Base-by-base conservation (phyloP, 2,113 vertebrate species). In the Triplophysa siluroides region DNA sequence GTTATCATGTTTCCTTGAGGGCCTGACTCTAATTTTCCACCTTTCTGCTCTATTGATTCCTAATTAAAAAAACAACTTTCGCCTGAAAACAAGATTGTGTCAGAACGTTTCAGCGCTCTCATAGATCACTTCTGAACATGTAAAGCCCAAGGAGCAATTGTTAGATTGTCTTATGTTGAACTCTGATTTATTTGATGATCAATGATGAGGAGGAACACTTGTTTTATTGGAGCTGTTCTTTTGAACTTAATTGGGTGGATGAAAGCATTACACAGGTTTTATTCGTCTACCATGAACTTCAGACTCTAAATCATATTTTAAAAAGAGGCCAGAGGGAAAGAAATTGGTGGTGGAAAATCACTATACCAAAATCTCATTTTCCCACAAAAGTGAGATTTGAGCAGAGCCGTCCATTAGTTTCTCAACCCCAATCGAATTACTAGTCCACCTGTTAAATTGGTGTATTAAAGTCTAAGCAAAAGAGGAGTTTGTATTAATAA, bases 1-100 rank as follows among this genome's bases (percentile, higher is more conserved):
- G 67, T 64, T 67, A 81, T 84, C 69, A 58, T 78, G 70, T 76
- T 71, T 76, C 24, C 70, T 70, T 6, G 8, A 60, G 70, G 76
- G 38, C 63, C 14, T 38, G n/a, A 47, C 47, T 77, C 64, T 76
- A 84, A 81, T 84, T 84, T 81, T 79, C 54, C 61, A n/a, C 67
- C 72, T 58, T 71, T 84, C 43, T 79, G 76, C 83, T 81, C 83
- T 63, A 43, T 81, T 81, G 83, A 78, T 76, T 81, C 79, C 70
- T 70, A 84, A 84, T 84, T 81, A 84, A 64, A 71, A 81, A 81
- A 77, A 58, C 29, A 62, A 66, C 79, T 70, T 65, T 78, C 12
- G 71, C 68, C 78, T 76, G 60, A 76, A 82, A 78, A 79, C 62
- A 67, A 26, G 68, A 78, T 24, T 33, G 64, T 76, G 56, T 68